phyloP scores from a whole-genome alignment of 1,140 invertebrate species.

The Tenebrio molitor region DNA sequence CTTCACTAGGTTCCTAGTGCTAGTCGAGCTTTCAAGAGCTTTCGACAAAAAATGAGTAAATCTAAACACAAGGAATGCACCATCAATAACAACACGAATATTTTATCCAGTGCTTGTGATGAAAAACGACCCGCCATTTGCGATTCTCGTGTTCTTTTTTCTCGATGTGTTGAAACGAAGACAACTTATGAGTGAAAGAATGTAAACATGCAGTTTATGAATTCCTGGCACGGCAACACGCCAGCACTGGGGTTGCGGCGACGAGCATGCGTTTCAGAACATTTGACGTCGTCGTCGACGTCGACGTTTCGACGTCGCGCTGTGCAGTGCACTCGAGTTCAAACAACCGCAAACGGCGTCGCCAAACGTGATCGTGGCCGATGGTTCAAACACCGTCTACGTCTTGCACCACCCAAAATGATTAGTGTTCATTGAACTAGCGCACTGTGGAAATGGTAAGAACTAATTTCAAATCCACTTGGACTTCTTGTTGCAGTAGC shows the following conservation, averaged over 20 bases:
- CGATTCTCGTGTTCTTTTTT: too few relatives aligned
- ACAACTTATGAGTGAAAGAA: conserved; percentile 44
- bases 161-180: conserved; percentile 25
- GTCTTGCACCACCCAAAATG: conserved; percentile 13
- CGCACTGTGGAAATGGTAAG: not conserved
- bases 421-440: not conserved
- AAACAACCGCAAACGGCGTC: conserved; percentile 1
- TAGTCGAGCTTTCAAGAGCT: too few relatives aligned
- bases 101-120: too few relatives aligned
- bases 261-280: conserved; percentile 46
- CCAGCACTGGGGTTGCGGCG: conserved; percentile 49
- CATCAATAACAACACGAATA: too few relatives aligned
- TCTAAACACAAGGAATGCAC: too few relatives aligned
- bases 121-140: too few relatives aligned
- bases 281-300: conserved; percentile 12
- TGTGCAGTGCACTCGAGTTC: conserved; percentile 23
- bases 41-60: too few relatives aligned
- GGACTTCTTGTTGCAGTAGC: too few relatives aligned
- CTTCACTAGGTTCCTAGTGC: too few relatives aligned
- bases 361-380: conserved; percentile 13
- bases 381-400: not conserved
- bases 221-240: conserved; percentile 42
- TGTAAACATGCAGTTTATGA: conserved; percentile 45
- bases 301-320: conserved; percentile 15
- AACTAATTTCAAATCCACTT: too few relatives aligned